Base-by-base conservation (phyloP, 2,888 invertebrate species). In the Temnothorax ravouxi region DNA sequence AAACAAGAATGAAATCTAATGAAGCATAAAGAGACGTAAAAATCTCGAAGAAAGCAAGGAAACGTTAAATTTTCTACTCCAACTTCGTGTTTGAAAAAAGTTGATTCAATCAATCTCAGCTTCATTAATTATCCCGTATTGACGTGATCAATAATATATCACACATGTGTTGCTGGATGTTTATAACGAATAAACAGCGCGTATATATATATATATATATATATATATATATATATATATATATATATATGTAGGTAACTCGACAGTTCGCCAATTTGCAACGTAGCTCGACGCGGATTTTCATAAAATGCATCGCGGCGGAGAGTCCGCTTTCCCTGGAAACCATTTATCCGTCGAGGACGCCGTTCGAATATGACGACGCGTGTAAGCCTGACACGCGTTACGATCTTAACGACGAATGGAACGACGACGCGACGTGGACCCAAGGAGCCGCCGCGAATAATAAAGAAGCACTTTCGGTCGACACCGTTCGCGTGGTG, bases 381-480 rank as follows among this genome's bases (percentile, higher is more conserved):
- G 41, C 41, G n/a, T 9, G n/a, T 34, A 75, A 25, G 25, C 9
- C 18, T 34, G 18, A 59, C 41, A 9, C 50, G 38, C 38, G 34
- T 76, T 54, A 77, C n/a, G 66, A 75, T 62, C 44, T 62, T 21
- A 25, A 71, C 71, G 64, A 84, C 54, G 56, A 75, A 66, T 13
- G 8, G 50, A 76, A 66, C 25, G 80, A 47, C 79, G 69, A 21
- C 34, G 52, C n/a, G 29, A 21, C 29, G 29, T 3, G 29, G 29
- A 29, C 38, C n/a, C 38, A 13, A 52, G 62, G 44, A 76, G 41
- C 8, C 61, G 77, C 56, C 41, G 38, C 77, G 81, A 52, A 77
- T 62, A 76, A 64, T 47, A 72, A 71, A 47, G 56, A 71, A 59
- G 71, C 56, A 59, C 21, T 79, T 59, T 80, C 59, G 59, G 47